Conservation (phyloP, 2,113 vertebrate genomes). For the Daboia siamensis region DNA sequence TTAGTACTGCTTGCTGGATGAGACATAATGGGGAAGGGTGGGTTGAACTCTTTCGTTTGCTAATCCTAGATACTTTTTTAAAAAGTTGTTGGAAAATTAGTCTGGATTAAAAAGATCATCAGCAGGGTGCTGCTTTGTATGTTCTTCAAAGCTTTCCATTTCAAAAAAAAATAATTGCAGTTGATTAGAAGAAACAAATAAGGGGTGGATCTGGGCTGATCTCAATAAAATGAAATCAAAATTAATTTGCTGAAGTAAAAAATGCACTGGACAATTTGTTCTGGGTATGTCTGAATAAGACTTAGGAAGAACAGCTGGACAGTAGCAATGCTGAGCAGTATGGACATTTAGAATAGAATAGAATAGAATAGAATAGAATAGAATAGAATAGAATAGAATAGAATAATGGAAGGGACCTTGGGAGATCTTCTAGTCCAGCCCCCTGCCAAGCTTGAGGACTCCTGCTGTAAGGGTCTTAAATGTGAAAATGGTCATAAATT, state of each 20-base stretch:
- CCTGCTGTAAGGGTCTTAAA: no score
- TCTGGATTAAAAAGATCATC: background rate
- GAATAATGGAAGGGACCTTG: no score
- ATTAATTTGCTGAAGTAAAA: background rate
- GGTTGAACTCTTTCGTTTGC: constrained; percentile 2
- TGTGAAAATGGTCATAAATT: no score
- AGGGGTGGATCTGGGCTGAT: constrained; percentile 13
- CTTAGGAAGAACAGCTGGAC: background rate
- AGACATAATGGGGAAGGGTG: background rate
- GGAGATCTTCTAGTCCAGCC: no score
- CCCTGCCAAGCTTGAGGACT: no score
- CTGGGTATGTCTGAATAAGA: background rate
- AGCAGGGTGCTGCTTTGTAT: background rate
- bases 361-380: no score
- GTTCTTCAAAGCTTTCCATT: background rate
- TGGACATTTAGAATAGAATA: background rate
- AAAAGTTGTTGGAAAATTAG: background rate
- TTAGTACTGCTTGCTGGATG: constrained; percentile 21
- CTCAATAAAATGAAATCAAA: background rate
- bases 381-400: no score
- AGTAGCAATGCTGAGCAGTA: background rate
- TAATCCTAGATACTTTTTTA: background rate
- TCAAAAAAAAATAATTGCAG: background rate
- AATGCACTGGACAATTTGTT: background rate
- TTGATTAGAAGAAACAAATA: constrained; percentile 21